These are phyloP conservation scores for Acleris holmiana DNA, from an alignment of 2,888 invertebrate species.

Conservation along the genomic window DNA sequence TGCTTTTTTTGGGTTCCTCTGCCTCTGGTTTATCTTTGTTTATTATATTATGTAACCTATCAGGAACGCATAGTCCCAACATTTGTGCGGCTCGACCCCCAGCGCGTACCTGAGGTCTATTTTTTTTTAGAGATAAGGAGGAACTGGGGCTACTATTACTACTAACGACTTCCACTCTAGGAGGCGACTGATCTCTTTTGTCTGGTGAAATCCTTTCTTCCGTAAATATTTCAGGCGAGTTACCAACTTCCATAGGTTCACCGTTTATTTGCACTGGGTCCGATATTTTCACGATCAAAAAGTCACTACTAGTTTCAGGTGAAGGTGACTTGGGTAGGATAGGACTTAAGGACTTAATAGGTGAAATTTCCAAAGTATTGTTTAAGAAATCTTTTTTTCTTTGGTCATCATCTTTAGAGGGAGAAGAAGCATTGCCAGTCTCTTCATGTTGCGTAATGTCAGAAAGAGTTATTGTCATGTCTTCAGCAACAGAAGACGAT, in stretches of 20 bases:
- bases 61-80: constrained; percentile 72
- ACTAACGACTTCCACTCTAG: constrained; percentile 56
- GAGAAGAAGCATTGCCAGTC: constrained; percentile 62
- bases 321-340: constrained; percentile 62
- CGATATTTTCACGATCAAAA: constrained; percentile 67
- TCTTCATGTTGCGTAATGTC: constrained; percentile 43
- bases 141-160: constrained; percentile 66
- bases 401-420: constrained; percentile 65
- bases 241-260: constrained; percentile 65
- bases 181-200: constrained; percentile 71
- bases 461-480: constrained; percentile 28
- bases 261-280: constrained; percentile 72
- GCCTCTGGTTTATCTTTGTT: constrained; percentile 54
- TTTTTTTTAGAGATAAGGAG: constrained; percentile 71
- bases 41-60: constrained; percentile 56
- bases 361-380: constrained; percentile 85
- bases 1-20: constrained; percentile 60
- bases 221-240: constrained; percentile 78
- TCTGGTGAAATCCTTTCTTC: constrained; percentile 75
- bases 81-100: constrained; percentile 77
- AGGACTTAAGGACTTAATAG: constrained; percentile 79
- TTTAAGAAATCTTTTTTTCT: constrained; percentile 82
- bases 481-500: constrained; percentile 9
- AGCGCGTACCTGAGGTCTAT: constrained; percentile 65
- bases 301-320: constrained; percentile 68